Evolutionary conservation across 2,113 vertebrate genomes (phyloP), one percentile per base, ranked within the genome.

Genomic region (Vulpes lagopus): DNA sequence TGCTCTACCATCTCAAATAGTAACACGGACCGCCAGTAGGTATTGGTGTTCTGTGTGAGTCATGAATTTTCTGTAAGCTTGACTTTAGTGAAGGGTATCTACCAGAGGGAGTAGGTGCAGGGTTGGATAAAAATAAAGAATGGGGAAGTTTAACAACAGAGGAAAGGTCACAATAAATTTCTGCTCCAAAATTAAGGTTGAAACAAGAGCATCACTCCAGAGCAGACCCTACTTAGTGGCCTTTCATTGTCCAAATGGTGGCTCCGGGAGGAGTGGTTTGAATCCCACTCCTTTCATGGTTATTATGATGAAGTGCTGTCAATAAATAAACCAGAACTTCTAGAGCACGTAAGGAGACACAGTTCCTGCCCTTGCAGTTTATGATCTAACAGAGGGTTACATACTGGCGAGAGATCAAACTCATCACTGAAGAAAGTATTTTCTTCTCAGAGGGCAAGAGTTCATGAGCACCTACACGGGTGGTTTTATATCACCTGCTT

Each of bases 241-340:
- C 51, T 92, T 67, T 62, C 27, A 30, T 1, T 14, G 30, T 15
- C 8, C 2, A 76, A 73, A 38, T 6, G 11, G 57, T 80, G 11
- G 27, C 17, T 0, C 22, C 14, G 10, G 11, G 59, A 5, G 6
- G 69, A 49, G 32, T 2, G 8, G 1, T 55, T 38, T 10, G 57
- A 35, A 55, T 43, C 59, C 38, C 49, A 3, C 43, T 38, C 15
- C 1, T 30, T 59, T 62, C 30, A 60, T 0, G 0, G 57, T 55
- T 32, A 23, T 53, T 38, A n/a, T 55, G 71, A 55, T 23, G 43
- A 62, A 80, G 79, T 5, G 3, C 38, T 22, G 0, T 53, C 20
- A n/a, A 0, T 11, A 73, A n/a, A 0, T 11, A 73, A 55, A 25
- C 60, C 62, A 64, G 73, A 59, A 20, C 38, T 10, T 16, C 8